phyloP scores from a whole-genome alignment of 2,888 invertebrate species.

The Nomada goodeniana region DNA sequence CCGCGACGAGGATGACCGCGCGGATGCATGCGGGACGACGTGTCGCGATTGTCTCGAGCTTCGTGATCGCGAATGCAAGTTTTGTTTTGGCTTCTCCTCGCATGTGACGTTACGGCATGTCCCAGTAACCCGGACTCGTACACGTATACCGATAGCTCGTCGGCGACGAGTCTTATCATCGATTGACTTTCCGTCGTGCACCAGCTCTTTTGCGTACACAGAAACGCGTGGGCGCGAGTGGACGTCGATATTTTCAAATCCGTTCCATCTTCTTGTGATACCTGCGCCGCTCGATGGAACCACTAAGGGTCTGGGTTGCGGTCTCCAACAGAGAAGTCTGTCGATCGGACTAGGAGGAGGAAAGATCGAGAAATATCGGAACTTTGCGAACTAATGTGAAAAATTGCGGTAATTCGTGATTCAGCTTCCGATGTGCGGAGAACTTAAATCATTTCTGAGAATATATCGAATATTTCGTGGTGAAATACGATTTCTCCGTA shows the following conservation, averaged over 20 bases:
- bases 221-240: neutral
- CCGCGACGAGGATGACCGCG: slow-evolving; percentile 7
- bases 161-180: slow-evolving; percentile 48
- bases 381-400: no score
- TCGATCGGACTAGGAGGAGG: neutral
- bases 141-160: slow-evolving; percentile 31
- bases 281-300: slow-evolving; percentile 2
- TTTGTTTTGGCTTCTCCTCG: slow-evolving; percentile 62
- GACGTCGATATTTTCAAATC: slow-evolving; percentile 4
- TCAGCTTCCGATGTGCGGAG: no score
- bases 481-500: no score
- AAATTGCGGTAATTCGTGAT: no score
- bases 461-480: no score
- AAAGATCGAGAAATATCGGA: neutral
- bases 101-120: slow-evolving; percentile 53
- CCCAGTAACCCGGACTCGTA: slow-evolving; percentile 62
- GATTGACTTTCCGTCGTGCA: slow-evolving; percentile 38
- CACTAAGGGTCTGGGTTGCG: neutral
- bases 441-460: no score
- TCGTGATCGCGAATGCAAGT: slow-evolving; percentile 60
- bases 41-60: slow-evolving; percentile 45
- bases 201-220: neutral
- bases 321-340: neutral
- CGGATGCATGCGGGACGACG: slow-evolving; percentile 11
- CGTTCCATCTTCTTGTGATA: slow-evolving; percentile 8